Evolutionary conservation across 2,113 vertebrate species (phyloP), one percentile per base, ranked within the genome.

Genomic region (Anser brachyrhynchus): DNA sequence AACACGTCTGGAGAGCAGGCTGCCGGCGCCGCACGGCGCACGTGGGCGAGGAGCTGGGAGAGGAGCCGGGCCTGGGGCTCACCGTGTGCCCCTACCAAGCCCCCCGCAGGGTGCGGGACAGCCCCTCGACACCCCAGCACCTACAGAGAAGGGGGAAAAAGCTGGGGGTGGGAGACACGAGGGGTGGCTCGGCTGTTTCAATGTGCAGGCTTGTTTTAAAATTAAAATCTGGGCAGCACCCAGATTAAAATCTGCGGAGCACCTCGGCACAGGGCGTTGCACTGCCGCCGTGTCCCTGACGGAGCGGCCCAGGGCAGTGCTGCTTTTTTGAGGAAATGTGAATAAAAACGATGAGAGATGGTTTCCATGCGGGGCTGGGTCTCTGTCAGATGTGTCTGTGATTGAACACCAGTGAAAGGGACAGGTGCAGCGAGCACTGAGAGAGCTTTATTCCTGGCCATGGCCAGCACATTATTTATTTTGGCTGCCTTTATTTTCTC

Each of bases 381-480:
- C 3, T 3, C 4, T 0, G 1, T 71, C 44, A 6, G 0, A 46
- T 37, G 9, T 57, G 39, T 35, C 20, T 6, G 0, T 8, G 73
- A 6, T 22, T 61, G 57, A 84, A 52, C 57, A 37, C 59, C 49
- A 70, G 2, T 4, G 4, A 33, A 16, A 29, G 1, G 6, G 46
- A 9, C 72, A 90, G 90, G 82, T 67, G 92, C 79, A 19, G 11
- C 26, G 2, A 70, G 21, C 44, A 33, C 22, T 43, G 16, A 46
- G 37, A 5, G 83, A 74, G 26, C 25, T 1, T 41, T n/a, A 3
- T 37, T 75, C 70, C 57, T 75, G 73, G 41, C 74, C 20, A 0
- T 41, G 65, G 43, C 37, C 54, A 33, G 39, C 26, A 18, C n/a
- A 3, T 7, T 37, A 55, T 91, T 92, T 87, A 25, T 79, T 83